Evolutionary conservation across 2,113 vertebrate species (phyloP).

Genomic region (Bos indicus): DNA sequence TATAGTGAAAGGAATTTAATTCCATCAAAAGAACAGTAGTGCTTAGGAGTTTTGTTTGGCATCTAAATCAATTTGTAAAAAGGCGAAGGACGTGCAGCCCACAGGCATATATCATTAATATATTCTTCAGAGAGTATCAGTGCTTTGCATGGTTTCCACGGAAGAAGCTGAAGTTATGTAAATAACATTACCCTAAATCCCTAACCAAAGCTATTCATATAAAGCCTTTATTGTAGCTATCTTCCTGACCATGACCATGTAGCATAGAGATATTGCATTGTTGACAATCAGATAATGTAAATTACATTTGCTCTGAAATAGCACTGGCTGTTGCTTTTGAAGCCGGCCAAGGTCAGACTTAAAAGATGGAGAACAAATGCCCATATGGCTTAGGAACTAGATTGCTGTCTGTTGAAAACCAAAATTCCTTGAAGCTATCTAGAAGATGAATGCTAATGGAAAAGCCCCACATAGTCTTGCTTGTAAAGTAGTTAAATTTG

Average conservation of each 20-base stretch:
- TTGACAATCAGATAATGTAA: constrained; percentile 65
- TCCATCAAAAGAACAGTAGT: not conserved
- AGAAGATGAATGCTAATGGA: constrained; percentile 16
- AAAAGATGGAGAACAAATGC: constrained; percentile 21
- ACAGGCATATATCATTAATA: not conserved
- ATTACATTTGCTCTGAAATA: constrained; percentile 56
- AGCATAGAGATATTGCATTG: constrained; percentile 18
- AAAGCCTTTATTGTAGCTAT: constrained; percentile 16
- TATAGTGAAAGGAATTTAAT: not conserved
- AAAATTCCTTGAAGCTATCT: constrained; percentile 14
- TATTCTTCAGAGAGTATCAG: not conserved
- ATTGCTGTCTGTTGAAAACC: constrained; percentile 13
- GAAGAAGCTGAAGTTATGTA: constrained; percentile 7
- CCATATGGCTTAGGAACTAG: not conserved
- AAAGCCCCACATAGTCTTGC: not conserved
- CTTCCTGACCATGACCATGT: not conserved
- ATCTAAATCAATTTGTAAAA: not conserved
- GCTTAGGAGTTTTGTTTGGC: constrained; percentile 13
- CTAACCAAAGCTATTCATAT: not conserved
- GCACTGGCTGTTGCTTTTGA: constrained; percentile 38
- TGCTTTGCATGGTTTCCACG: not conserved
- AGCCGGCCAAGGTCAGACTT: constrained; percentile 48
- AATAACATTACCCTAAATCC: constrained; percentile 9
- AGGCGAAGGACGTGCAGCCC: not conserved
- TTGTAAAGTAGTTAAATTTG: not conserved